phyloP scores from a whole-genome alignment of 2,888 invertebrate genomes.

The Cheilosia grossa region DNA sequence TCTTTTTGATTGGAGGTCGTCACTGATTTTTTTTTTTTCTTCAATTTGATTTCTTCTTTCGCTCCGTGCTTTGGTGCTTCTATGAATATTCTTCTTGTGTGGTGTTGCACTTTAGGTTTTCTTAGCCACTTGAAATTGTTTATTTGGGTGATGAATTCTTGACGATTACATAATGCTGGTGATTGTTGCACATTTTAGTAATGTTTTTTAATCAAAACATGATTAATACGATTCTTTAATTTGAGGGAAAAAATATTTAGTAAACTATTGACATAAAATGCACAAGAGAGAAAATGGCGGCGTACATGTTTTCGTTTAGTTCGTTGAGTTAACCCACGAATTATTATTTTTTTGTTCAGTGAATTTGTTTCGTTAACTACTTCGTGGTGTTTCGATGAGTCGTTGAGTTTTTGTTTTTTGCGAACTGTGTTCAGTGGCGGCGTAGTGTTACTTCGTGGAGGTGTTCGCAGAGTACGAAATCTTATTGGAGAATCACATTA shows the following conservation, averaged over 20 bases:
- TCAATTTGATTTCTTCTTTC: constrained; percentile 62
- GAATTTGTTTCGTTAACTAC: constrained; percentile 26
- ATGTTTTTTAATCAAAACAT: constrained; percentile 75
- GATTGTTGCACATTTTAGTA: constrained; percentile 75
- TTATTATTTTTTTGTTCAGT: constrained; percentile 59
- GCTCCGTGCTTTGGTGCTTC: constrained; percentile 64
- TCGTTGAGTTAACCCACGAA: constrained; percentile 76
- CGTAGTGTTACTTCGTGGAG: neutral
- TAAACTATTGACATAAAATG: constrained; percentile 79
- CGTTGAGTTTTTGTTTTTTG: constrained; percentile 23
- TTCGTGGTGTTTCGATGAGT: constrained; percentile 23
- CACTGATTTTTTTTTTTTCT: constrained; percentile 61
- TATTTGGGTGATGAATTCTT: constrained; percentile 61
- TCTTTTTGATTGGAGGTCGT: constrained; percentile 74
- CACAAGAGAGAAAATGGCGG: constrained; percentile 80
- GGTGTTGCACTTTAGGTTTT: constrained; percentile 68
- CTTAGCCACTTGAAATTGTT: constrained; percentile 62
- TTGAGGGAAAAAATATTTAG: constrained; percentile 70
- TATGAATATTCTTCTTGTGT: constrained; percentile 64
- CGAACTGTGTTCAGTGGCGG: constrained; percentile 15
- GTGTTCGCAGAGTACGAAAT: constrained; percentile 18
- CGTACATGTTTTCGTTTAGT: constrained; percentile 77
- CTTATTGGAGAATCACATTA: neutral
- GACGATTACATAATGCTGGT: constrained; percentile 77
- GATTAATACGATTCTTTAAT: constrained; percentile 65